A percentile compares a stretch with the other conserved stretches of the same genome.
Conservation (phyloP, 2,113 vertebrate genomes). For the Protobothrops flavoviridis region DNA sequence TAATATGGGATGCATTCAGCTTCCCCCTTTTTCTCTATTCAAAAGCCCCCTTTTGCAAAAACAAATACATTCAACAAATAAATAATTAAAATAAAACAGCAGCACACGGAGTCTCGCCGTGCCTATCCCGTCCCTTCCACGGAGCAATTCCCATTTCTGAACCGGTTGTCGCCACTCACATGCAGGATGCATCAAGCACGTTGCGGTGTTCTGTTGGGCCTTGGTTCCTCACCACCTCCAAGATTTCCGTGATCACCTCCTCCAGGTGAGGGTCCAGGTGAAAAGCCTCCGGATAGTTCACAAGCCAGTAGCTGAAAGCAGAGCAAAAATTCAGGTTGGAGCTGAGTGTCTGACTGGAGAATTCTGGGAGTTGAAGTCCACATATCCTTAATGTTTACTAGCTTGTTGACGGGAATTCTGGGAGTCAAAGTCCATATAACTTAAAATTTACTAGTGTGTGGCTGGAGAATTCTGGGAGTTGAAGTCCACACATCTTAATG, state of each 20-base stretch:
- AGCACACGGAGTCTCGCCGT: neutral
- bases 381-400: no score
- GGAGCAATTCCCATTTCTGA: neutral
- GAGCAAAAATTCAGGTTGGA: neutral
- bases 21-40: neutral
- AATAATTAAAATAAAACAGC: neutral
- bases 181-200: constrained; percentile 71
- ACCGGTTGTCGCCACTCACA: constrained; percentile 69
- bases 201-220: constrained; percentile 67
- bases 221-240: constrained; percentile 74
- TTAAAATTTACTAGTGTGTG: no score
- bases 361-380: neutral
- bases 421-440: no score
- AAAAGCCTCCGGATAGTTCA: constrained; percentile 77
- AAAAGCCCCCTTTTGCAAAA: neutral
- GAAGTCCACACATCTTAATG: no score
- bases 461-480: no score
- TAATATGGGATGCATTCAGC: neutral
- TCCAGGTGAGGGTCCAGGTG: constrained; percentile 79
- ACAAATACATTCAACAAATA: neutral
- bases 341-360: neutral
- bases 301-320: constrained; percentile 81
- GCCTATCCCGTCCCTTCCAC: neutral
- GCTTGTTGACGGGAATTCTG: neutral
- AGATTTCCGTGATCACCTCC: constrained; percentile 79